Percentiles rank a stretch among this genome's conserved stretches.
phyloP scores from a whole-genome alignment of 2,113 vertebrate species.

The Dromiciops gliroides region DNA sequence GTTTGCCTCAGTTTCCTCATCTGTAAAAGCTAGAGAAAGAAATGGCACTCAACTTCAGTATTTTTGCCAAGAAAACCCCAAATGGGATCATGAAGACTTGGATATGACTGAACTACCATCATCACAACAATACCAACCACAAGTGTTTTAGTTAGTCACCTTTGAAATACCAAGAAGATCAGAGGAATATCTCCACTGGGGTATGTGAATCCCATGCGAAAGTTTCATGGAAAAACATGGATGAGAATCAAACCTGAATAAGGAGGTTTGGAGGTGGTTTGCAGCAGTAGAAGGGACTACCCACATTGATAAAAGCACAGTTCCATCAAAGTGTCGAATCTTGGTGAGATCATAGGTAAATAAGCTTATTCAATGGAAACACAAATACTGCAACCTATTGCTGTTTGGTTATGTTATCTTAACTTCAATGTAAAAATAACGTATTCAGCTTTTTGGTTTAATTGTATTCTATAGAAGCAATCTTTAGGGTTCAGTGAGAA shows the following conservation, averaged over 20 bases:
- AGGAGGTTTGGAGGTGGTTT: background rate
- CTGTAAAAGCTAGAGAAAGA: background rate
- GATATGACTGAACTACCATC: too few relatives aligned
- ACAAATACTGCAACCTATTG: background rate
- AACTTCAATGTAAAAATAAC: slow-evolving; percentile 31
- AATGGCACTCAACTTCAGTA: background rate
- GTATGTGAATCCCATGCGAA: background rate
- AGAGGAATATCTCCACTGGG: background rate
- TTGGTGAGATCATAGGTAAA: background rate
- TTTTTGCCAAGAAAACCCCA: background rate
- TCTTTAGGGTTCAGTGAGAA: slow-evolving; percentile 21
- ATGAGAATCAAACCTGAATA: background rate
- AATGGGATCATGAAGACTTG: too few relatives aligned
- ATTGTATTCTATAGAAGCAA: background rate
- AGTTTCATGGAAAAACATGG: background rate
- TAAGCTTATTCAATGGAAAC: background rate
- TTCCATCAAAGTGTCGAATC: background rate
- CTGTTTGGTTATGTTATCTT: slow-evolving; percentile 22
- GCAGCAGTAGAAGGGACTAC: background rate
- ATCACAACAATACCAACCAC: too few relatives aligned
- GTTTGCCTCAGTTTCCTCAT: background rate
- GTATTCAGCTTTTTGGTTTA: slow-evolving; percentile 6
- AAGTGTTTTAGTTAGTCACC: background rate
- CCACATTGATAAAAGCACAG: background rate
- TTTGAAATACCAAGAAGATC: background rate